phyloP scores from a whole-genome alignment of 2,113 vertebrate species.

The Laticauda colubrina region DNA sequence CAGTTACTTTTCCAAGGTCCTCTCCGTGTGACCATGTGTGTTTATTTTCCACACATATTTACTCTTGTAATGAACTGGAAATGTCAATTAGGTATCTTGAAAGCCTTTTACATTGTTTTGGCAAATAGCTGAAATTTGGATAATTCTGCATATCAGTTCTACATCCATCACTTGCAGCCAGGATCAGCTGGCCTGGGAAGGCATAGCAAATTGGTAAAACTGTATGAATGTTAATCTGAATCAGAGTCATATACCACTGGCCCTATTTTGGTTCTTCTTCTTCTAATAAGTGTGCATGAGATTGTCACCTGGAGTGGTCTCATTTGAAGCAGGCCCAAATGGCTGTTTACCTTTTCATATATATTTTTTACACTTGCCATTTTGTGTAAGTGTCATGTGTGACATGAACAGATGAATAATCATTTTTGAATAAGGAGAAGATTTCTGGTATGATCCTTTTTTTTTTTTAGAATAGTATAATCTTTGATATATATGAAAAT shows the following conservation, averaged over 20 bases:
- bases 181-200: background rate
- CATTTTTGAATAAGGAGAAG: background rate
- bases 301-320: background rate
- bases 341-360: background rate
- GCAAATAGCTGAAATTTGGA: background rate
- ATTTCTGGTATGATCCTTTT: background rate
- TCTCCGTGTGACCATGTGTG: background rate
- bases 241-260: background rate
- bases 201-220: background rate
- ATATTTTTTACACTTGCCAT: background rate
- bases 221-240: background rate
- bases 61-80: constrained; percentile 1
- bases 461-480: background rate
- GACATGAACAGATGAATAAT: background rate
- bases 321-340: background rate
- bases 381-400: background rate
- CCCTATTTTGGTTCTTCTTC: background rate
- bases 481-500: background rate
- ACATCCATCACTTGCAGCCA: background rate
- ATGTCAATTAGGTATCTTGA: constrained; percentile 6
- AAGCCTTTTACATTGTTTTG: background rate
- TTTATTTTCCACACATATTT: constrained; percentile 1
- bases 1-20: background rate
- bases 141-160: background rate
- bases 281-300: background rate